Conservation (phyloP, 1,140 invertebrate genomes). For the Antheraea pernyi region DNA sequence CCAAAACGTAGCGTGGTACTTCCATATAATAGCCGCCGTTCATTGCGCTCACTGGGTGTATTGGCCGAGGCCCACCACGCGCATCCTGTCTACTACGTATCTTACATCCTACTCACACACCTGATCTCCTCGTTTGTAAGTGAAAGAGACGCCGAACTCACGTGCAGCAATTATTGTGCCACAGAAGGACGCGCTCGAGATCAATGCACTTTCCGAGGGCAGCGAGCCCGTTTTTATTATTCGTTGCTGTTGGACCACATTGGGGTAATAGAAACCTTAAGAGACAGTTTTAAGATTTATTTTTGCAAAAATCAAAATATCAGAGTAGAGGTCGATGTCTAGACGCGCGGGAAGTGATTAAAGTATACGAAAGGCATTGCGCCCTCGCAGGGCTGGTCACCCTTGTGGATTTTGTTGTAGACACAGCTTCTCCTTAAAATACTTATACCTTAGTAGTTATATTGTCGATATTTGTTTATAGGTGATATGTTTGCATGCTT, state of each 20-base stretch:
- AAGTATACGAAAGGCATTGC: slow-evolving; percentile 63
- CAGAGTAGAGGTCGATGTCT: slow-evolving; percentile 49
- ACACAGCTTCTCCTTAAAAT: background rate
- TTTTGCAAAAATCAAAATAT: slow-evolving; percentile 31
- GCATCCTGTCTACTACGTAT: slow-evolving; percentile 73
- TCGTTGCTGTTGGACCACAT: slow-evolving; percentile 45
- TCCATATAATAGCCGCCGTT: slow-evolving; percentile 67
- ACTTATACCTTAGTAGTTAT: too few relatives aligned
- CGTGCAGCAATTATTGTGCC: slow-evolving; percentile 74
- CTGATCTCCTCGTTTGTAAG: slow-evolving; percentile 28
- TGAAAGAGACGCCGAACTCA: slow-evolving; percentile 63
- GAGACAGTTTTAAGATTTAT: slow-evolving; percentile 44
- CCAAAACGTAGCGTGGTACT: slow-evolving; percentile 71
- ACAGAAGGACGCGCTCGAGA: slow-evolving; percentile 73
- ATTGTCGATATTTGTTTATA: too few relatives aligned
- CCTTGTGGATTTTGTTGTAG: background rate
- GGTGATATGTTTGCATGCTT: too few relatives aligned
- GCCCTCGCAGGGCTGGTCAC: slow-evolving; percentile 12
- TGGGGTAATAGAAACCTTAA: slow-evolving; percentile 56
- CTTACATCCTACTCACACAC: slow-evolving; percentile 58
- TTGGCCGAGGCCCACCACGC: slow-evolving; percentile 71
- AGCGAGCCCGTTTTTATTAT: slow-evolving; percentile 68
- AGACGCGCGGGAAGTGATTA: slow-evolving; percentile 72
- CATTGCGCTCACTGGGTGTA: slow-evolving; percentile 77
- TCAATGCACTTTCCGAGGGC: slow-evolving; percentile 77